Conservation (phyloP, 1,140 invertebrate species). For the Drosophila kikkawai region DNA sequence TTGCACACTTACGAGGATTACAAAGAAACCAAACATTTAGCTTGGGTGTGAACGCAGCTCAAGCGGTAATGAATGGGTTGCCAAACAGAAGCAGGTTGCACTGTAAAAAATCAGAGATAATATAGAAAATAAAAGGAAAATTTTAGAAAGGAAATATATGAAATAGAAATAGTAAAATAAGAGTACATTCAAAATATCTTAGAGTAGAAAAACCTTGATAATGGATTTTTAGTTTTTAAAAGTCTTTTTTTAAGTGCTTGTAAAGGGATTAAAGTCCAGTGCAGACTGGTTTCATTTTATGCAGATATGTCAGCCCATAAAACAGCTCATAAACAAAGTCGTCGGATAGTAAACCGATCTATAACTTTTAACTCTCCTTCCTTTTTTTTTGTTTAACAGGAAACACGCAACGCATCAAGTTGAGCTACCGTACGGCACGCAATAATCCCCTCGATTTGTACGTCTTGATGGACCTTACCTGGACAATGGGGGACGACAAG, state of each 20-base stretch:
- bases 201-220: no score
- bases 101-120: neutral
- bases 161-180: no score
- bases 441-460: conserved; percentile 97
- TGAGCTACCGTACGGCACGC: conserved; percentile 87
- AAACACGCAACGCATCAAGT: conserved; percentile 86
- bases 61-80: conserved; percentile 49
- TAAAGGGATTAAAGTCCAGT: conserved; percentile 11
- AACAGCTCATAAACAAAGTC: conserved; percentile 65
- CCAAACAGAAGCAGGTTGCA: neutral
- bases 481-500: conserved; percentile 95
- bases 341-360: conserved; percentile 41
- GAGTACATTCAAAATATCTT: no score
- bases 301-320: conserved; percentile 49
- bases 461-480: conserved; percentile 96
- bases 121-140: neutral
- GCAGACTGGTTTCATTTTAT: conserved; percentile 36
- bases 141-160: neutral
- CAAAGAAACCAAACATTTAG: conserved; percentile 46
- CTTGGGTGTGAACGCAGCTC: conserved; percentile 57
- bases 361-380: conserved; percentile 25
- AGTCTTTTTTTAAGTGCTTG: neutral
- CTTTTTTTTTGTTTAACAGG: conserved; percentile 74
- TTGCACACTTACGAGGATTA: conserved; percentile 58
- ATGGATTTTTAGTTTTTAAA: neutral